Conservation (phyloP, 2,113 vertebrate species). For the Lepidothrix coronata region DNA sequence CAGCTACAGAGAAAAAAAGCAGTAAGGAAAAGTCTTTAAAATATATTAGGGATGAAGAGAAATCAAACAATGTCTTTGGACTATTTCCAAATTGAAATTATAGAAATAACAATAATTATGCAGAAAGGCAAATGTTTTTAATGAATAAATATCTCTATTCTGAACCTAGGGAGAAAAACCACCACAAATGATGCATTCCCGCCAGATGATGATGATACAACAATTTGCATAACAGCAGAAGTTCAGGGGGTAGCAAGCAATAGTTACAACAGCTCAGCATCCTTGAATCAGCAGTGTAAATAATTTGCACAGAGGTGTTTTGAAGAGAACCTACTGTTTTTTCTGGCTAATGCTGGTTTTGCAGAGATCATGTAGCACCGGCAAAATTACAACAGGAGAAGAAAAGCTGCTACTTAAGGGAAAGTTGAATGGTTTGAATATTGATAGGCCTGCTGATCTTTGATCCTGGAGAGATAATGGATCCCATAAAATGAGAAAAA, state of each 20-base stretch:
- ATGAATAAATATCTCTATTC: constrained; percentile 20
- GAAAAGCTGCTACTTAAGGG: background rate
- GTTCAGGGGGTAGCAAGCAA: background rate
- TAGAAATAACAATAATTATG: constrained; percentile 16
- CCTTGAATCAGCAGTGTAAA: background rate
- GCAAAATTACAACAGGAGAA: background rate
- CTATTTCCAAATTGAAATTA: constrained; percentile 33
- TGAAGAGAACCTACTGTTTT: background rate
- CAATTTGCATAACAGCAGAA: constrained; percentile 11
- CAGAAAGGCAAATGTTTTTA: constrained; percentile 39
- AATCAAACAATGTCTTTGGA: constrained; percentile 15
- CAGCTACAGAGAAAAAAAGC: background rate
- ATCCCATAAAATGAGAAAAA: background rate
- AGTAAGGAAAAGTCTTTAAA: constrained; percentile 6
- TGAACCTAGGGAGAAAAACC: constrained; percentile 15
- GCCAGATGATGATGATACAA: background rate
- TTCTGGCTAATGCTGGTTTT: background rate
- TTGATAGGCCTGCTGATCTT: background rate
- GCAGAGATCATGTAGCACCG: background rate
- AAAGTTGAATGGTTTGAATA: background rate
- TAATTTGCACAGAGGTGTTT: background rate
- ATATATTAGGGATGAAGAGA: background rate
- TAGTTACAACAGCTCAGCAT: background rate
- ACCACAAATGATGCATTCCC: background rate
- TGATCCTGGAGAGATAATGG: constrained; percentile 8